Percentiles rank a stretch among this genome's conserved stretches.
These are phyloP conservation scores for Rhinopomastus cyanomelas DNA, from an alignment of 2,113 vertebrate genomes.

Conservation along the genomic window DNA sequence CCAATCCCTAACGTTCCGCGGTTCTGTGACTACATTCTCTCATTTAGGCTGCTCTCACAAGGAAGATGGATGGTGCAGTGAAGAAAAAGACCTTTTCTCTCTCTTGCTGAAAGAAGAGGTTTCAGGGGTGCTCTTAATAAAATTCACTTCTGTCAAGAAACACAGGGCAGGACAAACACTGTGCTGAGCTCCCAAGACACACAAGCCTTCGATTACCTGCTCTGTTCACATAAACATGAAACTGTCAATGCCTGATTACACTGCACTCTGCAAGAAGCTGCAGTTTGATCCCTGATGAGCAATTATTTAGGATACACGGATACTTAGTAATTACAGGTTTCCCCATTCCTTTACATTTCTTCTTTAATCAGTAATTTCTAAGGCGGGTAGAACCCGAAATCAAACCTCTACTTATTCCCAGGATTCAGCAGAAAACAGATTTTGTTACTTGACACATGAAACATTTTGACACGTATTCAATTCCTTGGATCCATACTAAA, in stretches of 20 bases:
- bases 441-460: not conserved
- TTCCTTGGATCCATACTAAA: not conserved
- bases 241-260: not conserved
- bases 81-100: slow-evolving; percentile 19
- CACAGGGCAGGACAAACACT: not conserved
- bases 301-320: slow-evolving; percentile 1
- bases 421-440: not conserved
- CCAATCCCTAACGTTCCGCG: no score
- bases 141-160: slow-evolving; percentile 9
- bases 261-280: not conserved
- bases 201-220: not conserved
- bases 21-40: no score
- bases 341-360: not conserved
- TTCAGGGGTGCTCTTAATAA: not conserved
- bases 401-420: not conserved
- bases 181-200: not conserved
- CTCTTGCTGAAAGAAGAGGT: not conserved
- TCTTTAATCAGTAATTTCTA: not conserved
- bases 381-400: not conserved
- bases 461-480: not conserved
- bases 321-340: not conserved
- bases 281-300: not conserved
- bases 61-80: slow-evolving; percentile 2
- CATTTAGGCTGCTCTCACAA: not conserved
- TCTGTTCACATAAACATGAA: not conserved